Conservation (phyloP, 2,113 vertebrate genomes). For the Odontophorus gujanensis region DNA sequence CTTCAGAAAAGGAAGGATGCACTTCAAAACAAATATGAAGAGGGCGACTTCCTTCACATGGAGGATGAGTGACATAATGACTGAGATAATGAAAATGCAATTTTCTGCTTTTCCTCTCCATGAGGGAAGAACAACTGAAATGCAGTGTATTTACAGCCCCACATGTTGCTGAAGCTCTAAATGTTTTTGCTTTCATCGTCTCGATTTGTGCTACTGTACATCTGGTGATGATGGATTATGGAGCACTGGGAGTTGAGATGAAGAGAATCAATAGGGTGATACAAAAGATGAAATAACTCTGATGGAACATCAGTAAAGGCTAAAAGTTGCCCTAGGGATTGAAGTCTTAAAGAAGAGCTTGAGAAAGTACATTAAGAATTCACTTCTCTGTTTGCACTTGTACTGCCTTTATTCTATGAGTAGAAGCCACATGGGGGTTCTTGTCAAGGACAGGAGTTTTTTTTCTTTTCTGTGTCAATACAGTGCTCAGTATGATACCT, state of each 20-base stretch:
- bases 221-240: conserved; percentile 46
- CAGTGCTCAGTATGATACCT: background rate
- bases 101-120: background rate
- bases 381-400: background rate
- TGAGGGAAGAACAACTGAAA: background rate
- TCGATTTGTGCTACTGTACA: conserved; percentile 19
- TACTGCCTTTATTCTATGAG: conserved; percentile 10
- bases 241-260: conserved; percentile 1
- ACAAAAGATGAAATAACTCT: conserved; percentile 50
- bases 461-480: background rate
- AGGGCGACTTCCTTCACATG: background rate
- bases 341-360: conserved; percentile 40
- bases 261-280: conserved; percentile 35
- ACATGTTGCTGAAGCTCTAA: background rate
- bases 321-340: conserved; percentile 56
- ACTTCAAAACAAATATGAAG: background rate
- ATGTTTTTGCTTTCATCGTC: conserved; percentile 27
- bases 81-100: background rate
- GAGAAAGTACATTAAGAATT: conserved; percentile 23
- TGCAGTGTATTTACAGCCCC: background rate
- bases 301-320: conserved; percentile 55
- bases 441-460: background rate
- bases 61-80: background rate
- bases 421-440: background rate
- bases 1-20: background rate